Conservation (phyloP, 2,113 vertebrate species). For the Caranx melampygus region DNA sequence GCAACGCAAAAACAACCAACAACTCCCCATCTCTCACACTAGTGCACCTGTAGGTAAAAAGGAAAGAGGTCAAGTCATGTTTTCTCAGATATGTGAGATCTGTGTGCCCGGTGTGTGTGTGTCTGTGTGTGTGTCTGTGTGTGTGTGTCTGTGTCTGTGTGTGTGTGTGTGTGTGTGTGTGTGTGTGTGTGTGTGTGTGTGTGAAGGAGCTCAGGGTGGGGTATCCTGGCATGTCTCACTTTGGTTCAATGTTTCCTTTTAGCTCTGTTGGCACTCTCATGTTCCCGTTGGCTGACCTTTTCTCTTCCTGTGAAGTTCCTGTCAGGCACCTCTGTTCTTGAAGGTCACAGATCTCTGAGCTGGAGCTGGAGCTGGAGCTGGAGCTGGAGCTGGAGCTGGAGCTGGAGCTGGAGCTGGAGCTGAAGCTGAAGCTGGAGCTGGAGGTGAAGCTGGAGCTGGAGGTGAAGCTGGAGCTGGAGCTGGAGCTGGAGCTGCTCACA, state of each 20-base stretch:
- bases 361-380: slow-evolving; percentile 4
- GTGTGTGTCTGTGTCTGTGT: slow-evolving; percentile 11
- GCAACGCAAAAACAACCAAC: slow-evolving; percentile 55
- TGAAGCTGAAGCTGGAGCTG: too few relatives aligned
- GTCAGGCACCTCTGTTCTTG: slow-evolving; percentile 50
- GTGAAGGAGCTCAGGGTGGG: slow-evolving; percentile 44
- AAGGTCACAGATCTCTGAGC: slow-evolving; percentile 62
- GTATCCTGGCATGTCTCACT: slow-evolving; percentile 75
- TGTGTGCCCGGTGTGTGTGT: slow-evolving; percentile 22
- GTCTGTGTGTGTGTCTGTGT: slow-evolving; percentile 28
- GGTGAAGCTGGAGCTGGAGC: background rate
- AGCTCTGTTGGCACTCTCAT: slow-evolving; percentile 59
- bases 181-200: slow-evolving; percentile 31
- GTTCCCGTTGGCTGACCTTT: slow-evolving; percentile 77
- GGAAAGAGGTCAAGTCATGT: slow-evolving; percentile 59
- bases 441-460: too few relatives aligned
- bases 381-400: background rate
- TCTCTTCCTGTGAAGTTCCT: slow-evolving; percentile 72
- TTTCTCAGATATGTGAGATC: slow-evolving; percentile 59
- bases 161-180: slow-evolving; percentile 27
- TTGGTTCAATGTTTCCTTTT: slow-evolving; percentile 72
- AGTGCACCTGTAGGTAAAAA: slow-evolving; percentile 32
- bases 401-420: too few relatives aligned
- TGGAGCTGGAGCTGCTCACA: background rate
- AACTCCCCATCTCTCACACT: slow-evolving; percentile 25